phyloP scores from a whole-genome alignment of 2,888 invertebrate genomes.

The Antheraea yamamai region DNA sequence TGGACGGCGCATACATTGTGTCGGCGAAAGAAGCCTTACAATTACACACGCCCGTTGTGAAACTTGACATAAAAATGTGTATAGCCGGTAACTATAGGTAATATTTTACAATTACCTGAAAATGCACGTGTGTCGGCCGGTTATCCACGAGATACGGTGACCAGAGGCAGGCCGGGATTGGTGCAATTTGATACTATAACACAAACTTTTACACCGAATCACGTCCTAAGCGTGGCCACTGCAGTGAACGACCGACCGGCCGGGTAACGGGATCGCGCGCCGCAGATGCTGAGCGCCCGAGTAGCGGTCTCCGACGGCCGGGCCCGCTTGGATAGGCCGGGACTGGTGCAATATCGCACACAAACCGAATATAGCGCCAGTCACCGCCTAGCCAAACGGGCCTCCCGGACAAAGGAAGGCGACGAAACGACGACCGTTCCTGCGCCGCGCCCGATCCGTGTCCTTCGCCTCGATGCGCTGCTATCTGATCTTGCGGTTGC shows the following conservation, averaged over 20 bases:
- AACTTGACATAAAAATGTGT: background rate
- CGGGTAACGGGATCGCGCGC: slow-evolving; percentile 79
- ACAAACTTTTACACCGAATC: slow-evolving; percentile 80
- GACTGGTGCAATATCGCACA: slow-evolving; percentile 82
- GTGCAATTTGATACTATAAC: slow-evolving; percentile 78
- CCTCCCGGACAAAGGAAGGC: slow-evolving; percentile 71
- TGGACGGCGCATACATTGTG: background rate
- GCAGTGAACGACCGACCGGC: slow-evolving; percentile 73
- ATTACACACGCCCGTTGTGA: background rate
- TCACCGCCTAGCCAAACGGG: slow-evolving; percentile 80
- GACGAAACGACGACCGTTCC: slow-evolving; percentile 57
- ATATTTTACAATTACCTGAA: slow-evolving; percentile 19
- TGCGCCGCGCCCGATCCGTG: slow-evolving; percentile 54
- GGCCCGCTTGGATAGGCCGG: slow-evolving; percentile 82
- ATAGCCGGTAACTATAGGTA: slow-evolving; percentile 26
- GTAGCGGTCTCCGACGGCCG: slow-evolving; percentile 74
- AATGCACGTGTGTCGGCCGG: slow-evolving; percentile 39
- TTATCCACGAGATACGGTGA: slow-evolving; percentile 52
- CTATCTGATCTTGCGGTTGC: slow-evolving; percentile 35
- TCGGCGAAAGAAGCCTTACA: background rate
- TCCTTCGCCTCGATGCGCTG: slow-evolving; percentile 38
- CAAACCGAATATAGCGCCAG: slow-evolving; percentile 78
- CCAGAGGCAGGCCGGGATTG: slow-evolving; percentile 82
- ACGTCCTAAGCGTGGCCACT: slow-evolving; percentile 80
- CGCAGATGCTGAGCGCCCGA: slow-evolving; percentile 73